Percentiles rank a stretch among this genome's conserved stretches.
These are phyloP conservation scores for Rhaphigaster nebulosa DNA, from an alignment of 2,888 invertebrate species.

Conservation along the genomic window DNA sequence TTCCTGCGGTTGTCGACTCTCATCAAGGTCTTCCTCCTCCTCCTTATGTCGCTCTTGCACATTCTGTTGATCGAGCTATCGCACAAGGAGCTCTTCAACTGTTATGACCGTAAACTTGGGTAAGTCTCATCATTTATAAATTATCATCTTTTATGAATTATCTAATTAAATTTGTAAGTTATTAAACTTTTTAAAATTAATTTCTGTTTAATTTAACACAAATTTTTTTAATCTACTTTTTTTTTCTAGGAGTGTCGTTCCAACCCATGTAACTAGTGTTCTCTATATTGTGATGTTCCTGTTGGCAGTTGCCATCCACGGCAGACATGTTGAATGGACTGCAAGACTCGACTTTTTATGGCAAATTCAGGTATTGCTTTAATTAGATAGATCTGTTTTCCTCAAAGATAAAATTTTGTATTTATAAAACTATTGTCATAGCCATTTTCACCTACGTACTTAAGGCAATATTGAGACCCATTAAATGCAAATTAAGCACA, in stretches of 20 bases:
- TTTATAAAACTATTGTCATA: conserved; percentile 31
- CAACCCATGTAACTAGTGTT: conserved; percentile 83
- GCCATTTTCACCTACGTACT: neutral
- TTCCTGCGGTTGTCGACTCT: conserved; percentile 87
- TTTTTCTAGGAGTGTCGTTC: conserved; percentile 75
- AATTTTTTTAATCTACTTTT: too few species aligned
- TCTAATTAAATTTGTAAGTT: neutral
- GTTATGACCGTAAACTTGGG: conserved; percentile 85
- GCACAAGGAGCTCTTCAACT: conserved; percentile 83
- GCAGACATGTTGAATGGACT: conserved; percentile 86
- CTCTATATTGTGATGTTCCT: conserved; percentile 87
- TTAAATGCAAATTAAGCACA: too few species aligned
- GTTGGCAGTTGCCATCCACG: conserved; percentile 86
- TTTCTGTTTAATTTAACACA: too few species aligned
- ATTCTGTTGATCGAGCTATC: conserved; percentile 85
- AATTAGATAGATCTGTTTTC: neutral
- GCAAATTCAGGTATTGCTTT: conserved; percentile 74
- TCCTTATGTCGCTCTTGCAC: conserved; percentile 85
- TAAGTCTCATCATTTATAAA: conserved; percentile 70
- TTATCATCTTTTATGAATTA: neutral
- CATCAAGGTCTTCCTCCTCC: conserved; percentile 82
- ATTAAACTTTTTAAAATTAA: too few species aligned
- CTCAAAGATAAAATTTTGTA: neutral
- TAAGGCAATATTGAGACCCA: too few species aligned
- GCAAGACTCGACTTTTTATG: conserved; percentile 86